Conservation (phyloP, 2,113 vertebrate genomes). For the Corydoras sp. region DNA sequence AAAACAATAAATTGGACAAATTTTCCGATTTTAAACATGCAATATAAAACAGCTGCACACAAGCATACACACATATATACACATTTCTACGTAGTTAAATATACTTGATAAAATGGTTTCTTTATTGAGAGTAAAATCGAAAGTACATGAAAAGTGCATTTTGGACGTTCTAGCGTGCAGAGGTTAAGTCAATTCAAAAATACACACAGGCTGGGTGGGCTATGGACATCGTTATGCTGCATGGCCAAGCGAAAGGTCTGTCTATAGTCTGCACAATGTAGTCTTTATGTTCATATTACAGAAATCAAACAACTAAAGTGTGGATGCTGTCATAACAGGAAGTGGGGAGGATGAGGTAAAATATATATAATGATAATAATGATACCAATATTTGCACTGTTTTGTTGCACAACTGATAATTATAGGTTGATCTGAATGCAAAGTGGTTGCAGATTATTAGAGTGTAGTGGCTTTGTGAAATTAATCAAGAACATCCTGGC, state of each 20-base stretch:
- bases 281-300: conserved; percentile 58
- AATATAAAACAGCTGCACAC: too few species aligned
- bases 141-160: conserved; percentile 79
- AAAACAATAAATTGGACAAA: too few species aligned
- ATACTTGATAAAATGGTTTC: conserved; percentile 72
- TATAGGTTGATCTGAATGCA: conserved; percentile 49
- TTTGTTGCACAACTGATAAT: conserved; percentile 69
- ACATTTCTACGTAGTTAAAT: conserved; percentile 30
- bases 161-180: conserved; percentile 75
- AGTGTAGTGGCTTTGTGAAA: not conserved
- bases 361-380: conserved; percentile 54
- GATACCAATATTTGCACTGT: conserved; percentile 58
- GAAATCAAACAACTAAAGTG: conserved; percentile 34
- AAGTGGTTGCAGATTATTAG: conserved; percentile 14
- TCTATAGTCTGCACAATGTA: conserved; percentile 63
- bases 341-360: conserved; percentile 47
- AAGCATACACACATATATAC: conserved; percentile 33
- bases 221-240: conserved; percentile 63
- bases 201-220: conserved; percentile 70
- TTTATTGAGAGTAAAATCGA: conserved; percentile 80
- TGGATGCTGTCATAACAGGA: conserved; percentile 67
- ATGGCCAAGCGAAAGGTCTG: conserved; percentile 56
- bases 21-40: too few species aligned
- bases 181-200: conserved; percentile 72
- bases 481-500: conserved; percentile 9